These are phyloP conservation scores for Ptyas mucosa DNA, from an alignment of 2,113 vertebrate species.

Conservation along the genomic window DNA sequence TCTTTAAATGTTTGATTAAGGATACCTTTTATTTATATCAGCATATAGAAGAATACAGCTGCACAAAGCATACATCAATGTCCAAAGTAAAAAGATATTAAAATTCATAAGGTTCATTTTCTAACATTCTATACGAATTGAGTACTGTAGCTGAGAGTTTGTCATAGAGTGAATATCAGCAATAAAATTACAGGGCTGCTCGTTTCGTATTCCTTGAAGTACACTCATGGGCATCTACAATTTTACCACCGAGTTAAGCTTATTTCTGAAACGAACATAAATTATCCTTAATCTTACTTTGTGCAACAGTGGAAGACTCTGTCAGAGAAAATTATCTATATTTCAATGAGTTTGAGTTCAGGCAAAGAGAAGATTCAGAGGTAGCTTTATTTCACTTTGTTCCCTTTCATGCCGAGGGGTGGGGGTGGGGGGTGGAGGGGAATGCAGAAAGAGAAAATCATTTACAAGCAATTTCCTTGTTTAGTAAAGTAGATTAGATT, in stretches of 20 bases:
- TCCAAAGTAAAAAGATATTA: conserved; percentile 59
- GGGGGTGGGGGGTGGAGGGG: rapidly evolving
- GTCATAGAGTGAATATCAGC: conserved; percentile 56
- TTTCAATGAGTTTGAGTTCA: conserved; percentile 32
- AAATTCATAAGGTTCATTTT: conserved; percentile 67
- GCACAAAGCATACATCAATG: conserved; percentile 59
- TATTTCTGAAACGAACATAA: conserved; percentile 59
- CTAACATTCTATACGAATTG: conserved; percentile 46
- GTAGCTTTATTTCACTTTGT: not conserved
- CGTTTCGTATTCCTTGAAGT: conserved; percentile 58
- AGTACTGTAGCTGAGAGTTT: conserved; percentile 48
- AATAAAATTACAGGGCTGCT: conserved; percentile 60
- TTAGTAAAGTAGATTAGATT: conserved; percentile 40
- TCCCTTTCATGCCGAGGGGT: not conserved
- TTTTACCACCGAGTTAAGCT: conserved; percentile 57
- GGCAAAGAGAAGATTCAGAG: not conserved
- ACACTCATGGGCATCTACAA: conserved; percentile 54
- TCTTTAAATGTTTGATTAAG: conserved; percentile 60
- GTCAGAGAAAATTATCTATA: conserved; percentile 42
- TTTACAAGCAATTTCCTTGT: conserved; percentile 31
- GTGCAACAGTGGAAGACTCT: conserved; percentile 38
- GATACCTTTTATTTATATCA: conserved; percentile 62
- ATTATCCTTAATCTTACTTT: conserved; percentile 50
- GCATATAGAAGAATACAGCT: conserved; percentile 62
- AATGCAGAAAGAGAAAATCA: not conserved